Conservation (phyloP, 1,140 invertebrate genomes). For the Coptotermes formosanus region DNA sequence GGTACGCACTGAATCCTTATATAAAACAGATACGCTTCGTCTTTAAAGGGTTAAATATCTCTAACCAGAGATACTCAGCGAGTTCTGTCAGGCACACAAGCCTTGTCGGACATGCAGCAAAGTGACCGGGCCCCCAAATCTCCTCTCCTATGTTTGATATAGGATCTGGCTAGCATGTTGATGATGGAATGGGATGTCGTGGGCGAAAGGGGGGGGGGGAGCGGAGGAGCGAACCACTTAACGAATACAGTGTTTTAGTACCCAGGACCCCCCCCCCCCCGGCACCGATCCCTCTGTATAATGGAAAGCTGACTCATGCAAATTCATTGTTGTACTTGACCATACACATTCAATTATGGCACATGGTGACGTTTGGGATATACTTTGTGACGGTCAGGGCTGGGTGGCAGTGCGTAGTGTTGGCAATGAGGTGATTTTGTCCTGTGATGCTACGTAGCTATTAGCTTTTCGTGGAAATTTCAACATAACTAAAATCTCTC, state of each 20-base stretch:
- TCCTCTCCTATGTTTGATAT: neutral
- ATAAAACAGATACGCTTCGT: too few species aligned
- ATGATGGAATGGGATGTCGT: too few species aligned
- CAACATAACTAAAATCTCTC: neutral
- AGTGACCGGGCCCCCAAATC: too few species aligned
- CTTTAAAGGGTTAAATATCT: too few species aligned
- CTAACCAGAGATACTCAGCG: too few species aligned
- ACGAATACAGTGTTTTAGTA: neutral
- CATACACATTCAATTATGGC: neutral
- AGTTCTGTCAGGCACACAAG: too few species aligned
- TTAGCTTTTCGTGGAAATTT: conserved; percentile 9
- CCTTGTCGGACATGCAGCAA: too few species aligned
- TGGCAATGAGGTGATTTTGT: too few species aligned
- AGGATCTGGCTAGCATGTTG: neutral
- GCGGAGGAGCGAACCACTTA: neutral
- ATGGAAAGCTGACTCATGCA: neutral
- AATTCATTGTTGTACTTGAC: conserved; percentile 13
- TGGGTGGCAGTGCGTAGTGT: too few species aligned
- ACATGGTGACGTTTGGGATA: neutral
- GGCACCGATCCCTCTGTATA: neutral
- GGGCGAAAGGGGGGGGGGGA: too few species aligned
- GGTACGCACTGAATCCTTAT: too few species aligned
- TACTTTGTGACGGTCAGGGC: neutral
- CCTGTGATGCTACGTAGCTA: neutral
- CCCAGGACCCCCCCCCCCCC: too few species aligned